These are phyloP conservation scores for Mohoua ochrocephala DNA, from an alignment of 2,113 vertebrate species.

Conservation along the genomic window DNA sequence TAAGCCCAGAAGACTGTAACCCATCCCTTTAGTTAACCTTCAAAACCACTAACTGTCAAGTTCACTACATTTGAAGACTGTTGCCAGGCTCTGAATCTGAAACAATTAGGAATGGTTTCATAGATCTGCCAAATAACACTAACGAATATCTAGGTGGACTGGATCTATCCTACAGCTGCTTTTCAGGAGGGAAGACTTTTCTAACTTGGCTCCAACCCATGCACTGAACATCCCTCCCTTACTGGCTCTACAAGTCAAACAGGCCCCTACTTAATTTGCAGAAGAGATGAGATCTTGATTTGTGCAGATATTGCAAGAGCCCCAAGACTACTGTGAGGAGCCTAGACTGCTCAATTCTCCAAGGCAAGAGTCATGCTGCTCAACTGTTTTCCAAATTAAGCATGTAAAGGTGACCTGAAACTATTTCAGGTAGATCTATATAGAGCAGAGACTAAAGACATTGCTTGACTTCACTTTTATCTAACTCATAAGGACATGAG, in stretches of 20 bases:
- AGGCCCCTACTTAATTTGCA: background rate
- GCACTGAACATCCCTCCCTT: background rate
- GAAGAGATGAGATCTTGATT: conserved; percentile 10
- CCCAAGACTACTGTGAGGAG: background rate
- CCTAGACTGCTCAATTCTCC: conserved; percentile 3
- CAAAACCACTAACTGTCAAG: background rate
- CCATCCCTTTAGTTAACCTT: background rate
- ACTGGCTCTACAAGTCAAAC: conserved; percentile 22
- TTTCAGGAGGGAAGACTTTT: background rate
- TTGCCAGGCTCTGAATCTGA: background rate
- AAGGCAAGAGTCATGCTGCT: conserved; percentile 22
- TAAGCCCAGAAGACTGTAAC: background rate
- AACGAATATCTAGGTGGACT: background rate
- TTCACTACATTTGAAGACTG: background rate
- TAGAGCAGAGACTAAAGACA: conserved; percentile 40
- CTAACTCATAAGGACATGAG: conserved; percentile 6
- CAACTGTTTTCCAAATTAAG: conserved; percentile 47
- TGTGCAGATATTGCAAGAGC: background rate
- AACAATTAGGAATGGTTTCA: background rate
- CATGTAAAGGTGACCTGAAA: conserved; percentile 51
- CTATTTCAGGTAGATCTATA: conserved; percentile 59
- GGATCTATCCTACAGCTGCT: background rate
- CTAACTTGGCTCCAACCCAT: background rate
- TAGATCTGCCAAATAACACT: background rate
- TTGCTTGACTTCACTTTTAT: conserved; percentile 7